Conservation (phyloP, 2,113 vertebrate genomes). For the Cinclus cinclus region DNA sequence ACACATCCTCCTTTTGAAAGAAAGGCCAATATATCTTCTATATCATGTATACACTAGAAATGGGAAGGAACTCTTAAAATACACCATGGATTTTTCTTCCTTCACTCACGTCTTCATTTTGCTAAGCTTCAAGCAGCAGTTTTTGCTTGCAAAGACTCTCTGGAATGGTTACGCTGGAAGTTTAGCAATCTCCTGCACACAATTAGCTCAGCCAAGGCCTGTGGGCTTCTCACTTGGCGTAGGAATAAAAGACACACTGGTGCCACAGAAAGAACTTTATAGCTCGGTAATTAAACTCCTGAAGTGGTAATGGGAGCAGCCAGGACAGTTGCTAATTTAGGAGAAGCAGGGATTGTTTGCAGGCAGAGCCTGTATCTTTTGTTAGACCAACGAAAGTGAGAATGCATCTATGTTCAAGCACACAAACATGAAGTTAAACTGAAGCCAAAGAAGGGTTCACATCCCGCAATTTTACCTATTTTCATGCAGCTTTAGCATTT, state of each 20-base stretch:
- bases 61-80: slow-evolving; percentile 18
- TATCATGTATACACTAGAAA: not conserved
- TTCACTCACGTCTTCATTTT: not conserved
- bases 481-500: not conserved
- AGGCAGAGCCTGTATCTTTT: not conserved
- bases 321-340: not conserved
- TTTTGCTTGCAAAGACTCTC: not conserved
- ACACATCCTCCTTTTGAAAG: not conserved
- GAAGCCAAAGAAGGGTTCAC: not conserved
- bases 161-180: not conserved
- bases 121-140: not conserved
- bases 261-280: not conserved
- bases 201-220: not conserved
- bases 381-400: not conserved
- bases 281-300: not conserved
- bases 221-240: not conserved
- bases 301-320: not conserved
- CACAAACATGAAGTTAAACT: not conserved
- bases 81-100: not conserved
- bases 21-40: not conserved
- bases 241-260: not conserved
- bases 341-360: not conserved
- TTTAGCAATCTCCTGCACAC: not conserved
- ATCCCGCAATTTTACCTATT: not conserved
- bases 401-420: rapidly evolving